Conservation (phyloP, 2,888 invertebrate genomes). For the Agriopis leucophaearia region DNA sequence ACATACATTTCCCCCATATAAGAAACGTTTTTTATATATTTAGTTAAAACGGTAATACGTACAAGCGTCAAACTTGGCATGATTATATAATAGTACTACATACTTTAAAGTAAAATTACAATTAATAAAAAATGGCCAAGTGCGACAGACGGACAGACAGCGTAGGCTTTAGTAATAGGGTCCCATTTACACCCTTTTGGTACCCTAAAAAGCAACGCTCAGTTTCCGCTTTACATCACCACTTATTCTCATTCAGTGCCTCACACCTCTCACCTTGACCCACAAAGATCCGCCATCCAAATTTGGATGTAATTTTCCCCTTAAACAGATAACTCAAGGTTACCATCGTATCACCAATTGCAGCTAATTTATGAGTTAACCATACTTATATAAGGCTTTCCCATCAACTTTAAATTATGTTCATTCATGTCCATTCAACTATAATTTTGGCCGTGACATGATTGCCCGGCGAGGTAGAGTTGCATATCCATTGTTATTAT, state of each 20-base stretch:
- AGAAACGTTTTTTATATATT: no score
- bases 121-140: no score
- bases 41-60: no score
- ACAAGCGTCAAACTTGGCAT: no score
- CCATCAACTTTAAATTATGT: slow-evolving; percentile 49
- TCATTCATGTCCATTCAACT: slow-evolving; percentile 46
- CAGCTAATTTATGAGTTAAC: slow-evolving; percentile 23
- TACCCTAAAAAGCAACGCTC: not conserved
- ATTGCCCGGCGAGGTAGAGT: slow-evolving; percentile 51
- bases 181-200: no score
- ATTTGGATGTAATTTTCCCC: slow-evolving; percentile 35
- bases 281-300: slow-evolving; percentile 32
- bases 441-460: slow-evolving; percentile 66
- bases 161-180: no score
- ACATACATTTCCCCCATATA: no score
- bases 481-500: slow-evolving; percentile 12
- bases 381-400: slow-evolving; percentile 38
- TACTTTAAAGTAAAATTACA: no score
- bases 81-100: no score
- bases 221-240: not conserved
- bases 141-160: no score
- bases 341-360: slow-evolving; percentile 38
- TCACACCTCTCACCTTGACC: slow-evolving; percentile 37
- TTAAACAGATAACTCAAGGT: slow-evolving; percentile 48
- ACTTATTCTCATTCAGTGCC: not conserved